A percentile compares a stretch with the other conserved stretches of the same genome.
phyloP scores from a whole-genome alignment of 2,113 vertebrate species.

The Chloropsis cyanopogon region DNA sequence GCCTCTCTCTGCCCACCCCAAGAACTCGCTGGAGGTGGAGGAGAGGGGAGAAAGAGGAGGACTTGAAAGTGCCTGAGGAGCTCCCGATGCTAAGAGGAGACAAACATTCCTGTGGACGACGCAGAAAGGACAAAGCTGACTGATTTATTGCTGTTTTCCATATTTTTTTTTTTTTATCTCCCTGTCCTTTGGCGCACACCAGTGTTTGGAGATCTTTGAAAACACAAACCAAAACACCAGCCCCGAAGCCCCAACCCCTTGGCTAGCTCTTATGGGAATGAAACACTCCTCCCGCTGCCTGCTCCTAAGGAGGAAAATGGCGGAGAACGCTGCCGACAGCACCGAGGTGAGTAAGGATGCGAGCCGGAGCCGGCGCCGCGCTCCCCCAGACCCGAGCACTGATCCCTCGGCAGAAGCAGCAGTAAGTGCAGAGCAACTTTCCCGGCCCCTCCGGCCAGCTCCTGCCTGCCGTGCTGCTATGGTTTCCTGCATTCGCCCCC shows the following conservation, averaged over 20 bases:
- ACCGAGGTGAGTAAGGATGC: conserved; percentile 90
- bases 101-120: conserved; percentile 57
- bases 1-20: conserved; percentile 32
- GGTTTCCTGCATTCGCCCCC: neutral
- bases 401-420: neutral
- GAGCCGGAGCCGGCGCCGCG: neutral
- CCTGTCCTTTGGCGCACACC: neutral
- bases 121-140: conserved; percentile 39
- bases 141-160: neutral
- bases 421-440: conserved; percentile 33
- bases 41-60: conserved; percentile 47
- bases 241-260: conserved; percentile 70
- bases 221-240: conserved; percentile 14
- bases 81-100: conserved; percentile 53
- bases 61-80: conserved; percentile 57
- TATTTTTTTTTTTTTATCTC: neutral
- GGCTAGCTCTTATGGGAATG: conserved; percentile 92
- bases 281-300: conserved; percentile 98
- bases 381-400: neutral
- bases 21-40: conserved; percentile 51
- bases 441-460: neutral
- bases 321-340: conserved; percentile 86
- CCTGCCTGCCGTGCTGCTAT: neutral
- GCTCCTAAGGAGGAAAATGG: conserved; percentile 97
- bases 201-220: conserved; percentile 6